Evolutionary conservation across 2,797 vertebrate species (phyloP).

Genomic region (Chelmon rostratus): DNA sequence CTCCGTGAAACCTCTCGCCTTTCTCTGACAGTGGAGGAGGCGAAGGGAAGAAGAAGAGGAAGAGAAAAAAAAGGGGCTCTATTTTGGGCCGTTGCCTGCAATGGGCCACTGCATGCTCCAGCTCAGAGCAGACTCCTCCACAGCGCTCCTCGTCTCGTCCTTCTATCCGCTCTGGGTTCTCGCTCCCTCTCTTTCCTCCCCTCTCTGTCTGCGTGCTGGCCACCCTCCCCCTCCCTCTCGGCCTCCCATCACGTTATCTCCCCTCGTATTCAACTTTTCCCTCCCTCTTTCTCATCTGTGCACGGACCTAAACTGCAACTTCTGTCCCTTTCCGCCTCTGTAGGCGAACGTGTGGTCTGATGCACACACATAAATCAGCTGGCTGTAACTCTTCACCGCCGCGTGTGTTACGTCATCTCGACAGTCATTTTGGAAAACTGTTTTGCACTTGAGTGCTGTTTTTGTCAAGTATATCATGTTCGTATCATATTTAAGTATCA

Average conservation of each 20-base stretch:
- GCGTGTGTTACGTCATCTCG: slow-evolving; percentile 8
- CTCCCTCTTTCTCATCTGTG: slow-evolving; percentile 55
- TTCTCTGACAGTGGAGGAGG: slow-evolving; percentile 48
- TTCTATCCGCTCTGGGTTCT: slow-evolving; percentile 48
- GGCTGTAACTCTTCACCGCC: slow-evolving; percentile 46
- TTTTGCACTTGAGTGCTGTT: background rate
- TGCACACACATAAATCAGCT: slow-evolving; percentile 63
- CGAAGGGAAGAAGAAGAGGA: background rate
- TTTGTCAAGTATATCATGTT: background rate
- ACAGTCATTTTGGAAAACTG: background rate
- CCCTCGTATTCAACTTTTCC: slow-evolving; percentile 25
- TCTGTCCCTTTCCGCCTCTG: slow-evolving; percentile 26
- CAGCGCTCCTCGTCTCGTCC: slow-evolving; percentile 55
- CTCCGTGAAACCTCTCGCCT: slow-evolving; percentile 63
- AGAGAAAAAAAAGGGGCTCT: slow-evolving; percentile 58
- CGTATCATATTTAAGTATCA: too few species aligned
- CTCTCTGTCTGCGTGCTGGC: slow-evolving; percentile 5
- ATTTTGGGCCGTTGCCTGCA: slow-evolving; percentile 79
- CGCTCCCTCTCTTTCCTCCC: slow-evolving; percentile 44
- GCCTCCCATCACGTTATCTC: slow-evolving; percentile 70
- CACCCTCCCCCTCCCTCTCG: slow-evolving; percentile 44
- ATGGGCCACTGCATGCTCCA: slow-evolving; percentile 72
- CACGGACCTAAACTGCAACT: slow-evolving; percentile 54
- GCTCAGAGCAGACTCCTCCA: slow-evolving; percentile 56
- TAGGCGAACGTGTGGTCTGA: slow-evolving; percentile 37